A percentile compares a stretch with the other conserved stretches of the same genome.
Conservation (phyloP, 2,113 vertebrate species). For the Felis chaus region DNA sequence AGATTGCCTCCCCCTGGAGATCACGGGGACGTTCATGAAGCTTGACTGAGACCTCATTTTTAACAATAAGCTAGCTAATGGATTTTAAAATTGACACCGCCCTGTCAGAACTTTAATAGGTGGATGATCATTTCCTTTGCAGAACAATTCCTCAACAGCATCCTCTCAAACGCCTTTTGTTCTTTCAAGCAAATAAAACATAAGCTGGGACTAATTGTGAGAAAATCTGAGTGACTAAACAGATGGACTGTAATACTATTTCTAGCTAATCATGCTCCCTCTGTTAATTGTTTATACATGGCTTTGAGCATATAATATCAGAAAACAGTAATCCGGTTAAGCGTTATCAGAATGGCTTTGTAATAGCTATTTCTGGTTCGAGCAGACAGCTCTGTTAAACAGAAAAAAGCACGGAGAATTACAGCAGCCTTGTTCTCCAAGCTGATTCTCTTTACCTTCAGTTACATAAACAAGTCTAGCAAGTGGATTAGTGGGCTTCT, state of each 20-base stretch:
- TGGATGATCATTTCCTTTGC: neutral
- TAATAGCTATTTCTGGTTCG: neutral
- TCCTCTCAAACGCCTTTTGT: slow-evolving; percentile 34
- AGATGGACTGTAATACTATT: slow-evolving; percentile 22
- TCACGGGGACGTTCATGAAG: neutral
- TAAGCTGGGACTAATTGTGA: slow-evolving; percentile 41
- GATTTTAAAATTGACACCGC: slow-evolving; percentile 46
- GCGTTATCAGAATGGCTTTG: neutral
- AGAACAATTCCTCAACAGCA: neutral
- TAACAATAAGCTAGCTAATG: slow-evolving; percentile 41
- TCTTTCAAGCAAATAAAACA: slow-evolving; percentile 18
- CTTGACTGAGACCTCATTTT: neutral
- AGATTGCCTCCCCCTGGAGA: neutral
- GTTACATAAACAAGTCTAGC: neutral
- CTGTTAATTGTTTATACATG: neutral
- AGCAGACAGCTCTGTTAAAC: neutral
- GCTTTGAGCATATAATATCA: neutral
- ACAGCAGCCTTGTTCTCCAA: neutral
- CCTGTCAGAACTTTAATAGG: slow-evolving; percentile 24
- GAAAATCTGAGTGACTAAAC: neutral
- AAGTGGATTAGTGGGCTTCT: neutral
- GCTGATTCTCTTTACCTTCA: neutral
- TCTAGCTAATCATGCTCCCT: neutral
- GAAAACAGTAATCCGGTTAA: neutral
- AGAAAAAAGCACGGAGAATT: neutral